Conservation (phyloP, 2,888 invertebrate genomes). For the Plemyria rubiginata region DNA sequence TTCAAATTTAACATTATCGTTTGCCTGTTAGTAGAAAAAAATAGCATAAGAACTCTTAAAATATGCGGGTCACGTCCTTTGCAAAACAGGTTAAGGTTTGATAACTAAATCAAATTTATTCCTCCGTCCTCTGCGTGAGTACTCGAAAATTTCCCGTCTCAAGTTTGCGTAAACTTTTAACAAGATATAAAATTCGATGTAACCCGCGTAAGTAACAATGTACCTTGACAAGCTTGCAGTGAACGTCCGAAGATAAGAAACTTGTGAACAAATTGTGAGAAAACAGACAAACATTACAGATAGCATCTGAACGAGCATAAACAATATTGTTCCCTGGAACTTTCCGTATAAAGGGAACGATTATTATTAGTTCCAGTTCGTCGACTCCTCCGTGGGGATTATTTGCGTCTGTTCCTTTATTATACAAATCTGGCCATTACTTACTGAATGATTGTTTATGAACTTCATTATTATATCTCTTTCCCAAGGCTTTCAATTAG, state of each 20-base stretch:
- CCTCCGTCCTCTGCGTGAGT: conserved; percentile 51
- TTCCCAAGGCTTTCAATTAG: background rate
- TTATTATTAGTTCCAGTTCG: conserved; percentile 53
- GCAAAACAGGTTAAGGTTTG: conserved; percentile 64
- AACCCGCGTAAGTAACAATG: conserved; percentile 27
- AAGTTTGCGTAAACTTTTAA: conserved; percentile 46
- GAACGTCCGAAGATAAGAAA: conserved; percentile 35
- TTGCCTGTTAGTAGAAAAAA: conserved; percentile 12
- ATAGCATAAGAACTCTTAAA: conserved; percentile 47
- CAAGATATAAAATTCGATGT: conserved; percentile 46
- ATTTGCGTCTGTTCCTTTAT: conserved; percentile 38
- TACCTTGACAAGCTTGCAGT: conserved; percentile 32
- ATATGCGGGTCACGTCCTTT: conserved; percentile 67
- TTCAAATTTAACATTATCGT: conserved; percentile 13
- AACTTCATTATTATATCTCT: conserved; percentile 29
- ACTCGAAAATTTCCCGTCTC: conserved; percentile 45
- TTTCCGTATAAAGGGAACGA: conserved; percentile 51
- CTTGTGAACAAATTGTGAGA: conserved; percentile 49
- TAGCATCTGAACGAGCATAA: conserved; percentile 48
- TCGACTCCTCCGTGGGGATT: conserved; percentile 31
- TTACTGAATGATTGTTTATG: conserved; percentile 32
- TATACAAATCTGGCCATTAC: conserved; percentile 36
- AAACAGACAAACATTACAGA: conserved; percentile 50
- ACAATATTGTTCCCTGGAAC: conserved; percentile 51
- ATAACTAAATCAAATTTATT: conserved; percentile 76